Evolutionary conservation across 2,797 vertebrate genomes (phyloP).

Genomic region (Myotis findleyi): DNA sequence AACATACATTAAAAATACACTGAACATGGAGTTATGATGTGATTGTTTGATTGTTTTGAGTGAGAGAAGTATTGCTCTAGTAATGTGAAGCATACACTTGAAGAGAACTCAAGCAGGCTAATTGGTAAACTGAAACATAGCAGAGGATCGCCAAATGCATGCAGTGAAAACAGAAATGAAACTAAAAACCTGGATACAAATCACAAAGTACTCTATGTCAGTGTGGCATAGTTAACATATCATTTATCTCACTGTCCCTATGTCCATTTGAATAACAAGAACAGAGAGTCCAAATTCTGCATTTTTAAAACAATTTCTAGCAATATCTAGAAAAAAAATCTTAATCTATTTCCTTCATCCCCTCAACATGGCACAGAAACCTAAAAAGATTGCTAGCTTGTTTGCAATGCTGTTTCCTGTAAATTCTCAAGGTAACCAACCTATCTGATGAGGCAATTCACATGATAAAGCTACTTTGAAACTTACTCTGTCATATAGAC

Average conservation of each 20-base stretch:
- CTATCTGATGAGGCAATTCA: neutral
- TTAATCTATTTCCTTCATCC: neutral
- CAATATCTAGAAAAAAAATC: slow-evolving; percentile 26
- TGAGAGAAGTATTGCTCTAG: slow-evolving; percentile 30
- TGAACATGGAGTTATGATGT: neutral
- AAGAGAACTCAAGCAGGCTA: neutral
- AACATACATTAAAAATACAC: neutral
- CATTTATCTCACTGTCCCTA: neutral
- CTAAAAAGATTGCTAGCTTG: neutral
- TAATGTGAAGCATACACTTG: neutral
- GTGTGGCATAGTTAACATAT: neutral
- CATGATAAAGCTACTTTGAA: neutral
- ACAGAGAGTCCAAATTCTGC: neutral
- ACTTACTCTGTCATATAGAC: neutral
- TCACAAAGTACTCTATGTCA: neutral
- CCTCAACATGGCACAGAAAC: neutral
- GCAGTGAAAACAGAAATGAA: neutral
- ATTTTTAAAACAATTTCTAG: neutral
- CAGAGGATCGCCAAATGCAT: neutral
- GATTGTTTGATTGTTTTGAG: neutral
- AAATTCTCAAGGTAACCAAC: slow-evolving; percentile 16
- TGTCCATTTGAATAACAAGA: neutral
- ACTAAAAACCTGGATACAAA: neutral
- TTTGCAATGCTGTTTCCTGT: neutral
- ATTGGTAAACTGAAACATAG: neutral